A percentile compares a stretch with the other conserved stretches of the same genome.
These are phyloP conservation scores for Vombatus ursinus DNA, from an alignment of 2,113 vertebrate genomes.

Conservation along the genomic window DNA sequence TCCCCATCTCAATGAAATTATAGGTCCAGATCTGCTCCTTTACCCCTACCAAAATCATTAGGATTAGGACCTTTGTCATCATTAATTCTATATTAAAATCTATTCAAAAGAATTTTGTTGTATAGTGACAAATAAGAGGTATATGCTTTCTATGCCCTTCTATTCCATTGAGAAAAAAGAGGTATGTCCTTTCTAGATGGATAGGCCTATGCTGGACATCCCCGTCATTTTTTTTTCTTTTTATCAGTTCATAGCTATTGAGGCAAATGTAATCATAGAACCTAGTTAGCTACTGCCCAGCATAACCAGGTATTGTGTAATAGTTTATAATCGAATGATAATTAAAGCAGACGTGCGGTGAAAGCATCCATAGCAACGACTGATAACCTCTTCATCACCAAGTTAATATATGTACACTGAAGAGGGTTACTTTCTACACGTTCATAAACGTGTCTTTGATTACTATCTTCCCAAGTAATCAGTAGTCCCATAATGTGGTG, in stretches of 20 bases:
- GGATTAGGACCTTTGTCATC: neutral
- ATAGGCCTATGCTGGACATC: neutral
- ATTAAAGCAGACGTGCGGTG: neutral
- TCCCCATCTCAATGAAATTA: neutral
- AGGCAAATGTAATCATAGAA: neutral
- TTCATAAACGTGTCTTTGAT: neutral
- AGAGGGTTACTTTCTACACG: rapidly evolving
- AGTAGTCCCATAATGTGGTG: neutral
- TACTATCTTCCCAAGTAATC: rapidly evolving
- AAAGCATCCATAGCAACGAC: neutral
- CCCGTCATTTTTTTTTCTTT: neutral
- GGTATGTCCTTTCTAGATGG: neutral
- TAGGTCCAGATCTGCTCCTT: neutral
- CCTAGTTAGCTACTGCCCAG: neutral
- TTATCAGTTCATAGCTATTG: neutral
- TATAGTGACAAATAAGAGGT: neutral
- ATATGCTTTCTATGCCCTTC: neutral
- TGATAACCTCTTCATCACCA: neutral
- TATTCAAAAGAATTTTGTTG: neutral
- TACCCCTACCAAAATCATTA: neutral
- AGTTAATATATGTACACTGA: neutral
- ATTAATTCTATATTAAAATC: neutral
- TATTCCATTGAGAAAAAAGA: neutral
- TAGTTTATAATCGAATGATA: neutral
- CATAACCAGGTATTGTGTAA: neutral